Conservation (phyloP, 2,113 vertebrate genomes). For the Nothoprocta perdicaria region DNA sequence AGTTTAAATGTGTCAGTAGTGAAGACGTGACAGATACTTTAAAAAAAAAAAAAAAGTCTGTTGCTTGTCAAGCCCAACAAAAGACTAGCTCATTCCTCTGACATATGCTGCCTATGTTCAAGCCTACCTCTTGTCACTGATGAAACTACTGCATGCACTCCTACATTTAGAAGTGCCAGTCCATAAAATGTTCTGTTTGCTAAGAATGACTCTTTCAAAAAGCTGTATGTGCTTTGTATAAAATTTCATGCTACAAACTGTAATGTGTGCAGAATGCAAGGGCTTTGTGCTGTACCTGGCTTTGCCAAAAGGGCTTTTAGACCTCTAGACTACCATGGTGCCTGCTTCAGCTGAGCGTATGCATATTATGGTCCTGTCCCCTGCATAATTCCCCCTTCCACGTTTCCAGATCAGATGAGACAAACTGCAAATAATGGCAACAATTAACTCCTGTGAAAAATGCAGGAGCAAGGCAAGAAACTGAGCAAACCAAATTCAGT, state of each 20-base stretch:
- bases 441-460: background rate
- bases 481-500: background rate
- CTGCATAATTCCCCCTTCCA: background rate
- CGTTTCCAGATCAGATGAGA: background rate
- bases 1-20: background rate
- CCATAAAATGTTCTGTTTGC: background rate
- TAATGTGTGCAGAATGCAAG: background rate
- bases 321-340: background rate
- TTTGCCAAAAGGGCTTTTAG: background rate
- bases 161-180: constrained; percentile 24
- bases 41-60: background rate
- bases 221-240: background rate
- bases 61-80: constrained; percentile 14
- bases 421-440: background rate
- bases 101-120: constrained; percentile 14
- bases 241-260: background rate
- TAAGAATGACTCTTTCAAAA: background rate
- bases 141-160: background rate
- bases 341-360: background rate
- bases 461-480: background rate
- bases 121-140: constrained; percentile 48
- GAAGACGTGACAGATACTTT: background rate
- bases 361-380: background rate
- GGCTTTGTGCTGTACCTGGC: background rate
- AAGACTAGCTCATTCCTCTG: constrained; percentile 27